These are phyloP conservation scores for Gorsachius magnificus DNA, from an alignment of 2,797 vertebrate species.

Conservation along the genomic window DNA sequence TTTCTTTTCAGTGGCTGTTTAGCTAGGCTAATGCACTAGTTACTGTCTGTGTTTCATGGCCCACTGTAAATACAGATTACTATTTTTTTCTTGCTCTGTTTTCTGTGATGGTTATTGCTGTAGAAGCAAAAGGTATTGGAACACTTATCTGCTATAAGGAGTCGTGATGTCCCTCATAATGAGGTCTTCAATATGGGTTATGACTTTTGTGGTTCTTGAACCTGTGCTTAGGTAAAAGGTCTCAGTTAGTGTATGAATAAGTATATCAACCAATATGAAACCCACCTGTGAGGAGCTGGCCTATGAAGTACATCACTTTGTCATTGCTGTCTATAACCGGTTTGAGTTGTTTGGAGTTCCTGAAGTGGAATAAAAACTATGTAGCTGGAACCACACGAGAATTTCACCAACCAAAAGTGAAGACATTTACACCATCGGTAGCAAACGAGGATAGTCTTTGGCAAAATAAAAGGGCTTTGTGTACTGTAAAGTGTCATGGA, in stretches of 20 bases:
- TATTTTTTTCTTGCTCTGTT: neutral
- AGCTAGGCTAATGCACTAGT: neutral
- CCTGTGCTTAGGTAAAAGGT: neutral
- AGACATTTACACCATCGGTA: rapidly evolving
- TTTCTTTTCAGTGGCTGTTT: neutral
- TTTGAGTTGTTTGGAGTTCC: neutral
- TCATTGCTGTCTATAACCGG: neutral
- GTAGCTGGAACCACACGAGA: neutral
- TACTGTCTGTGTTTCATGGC: neutral
- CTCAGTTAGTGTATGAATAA: neutral
- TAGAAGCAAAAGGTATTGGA: neutral
- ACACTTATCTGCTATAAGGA: neutral
- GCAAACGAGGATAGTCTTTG: neutral
- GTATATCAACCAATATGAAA: neutral
- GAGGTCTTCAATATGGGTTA: neutral
- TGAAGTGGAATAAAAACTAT: neutral
- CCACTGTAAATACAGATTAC: neutral
- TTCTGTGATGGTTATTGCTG: neutral
- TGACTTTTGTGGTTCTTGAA: neutral
- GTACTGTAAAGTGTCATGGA: neutral
- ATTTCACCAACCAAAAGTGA: neutral
- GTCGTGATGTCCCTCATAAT: neutral
- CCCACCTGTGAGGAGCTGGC: neutral
- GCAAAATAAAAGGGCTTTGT: neutral
- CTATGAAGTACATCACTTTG: neutral